A percentile compares a stretch with the other conserved stretches of the same genome.
Evolutionary conservation across 2,113 vertebrate species (phyloP).

Genomic region (Rostratula benghalensis): DNA sequence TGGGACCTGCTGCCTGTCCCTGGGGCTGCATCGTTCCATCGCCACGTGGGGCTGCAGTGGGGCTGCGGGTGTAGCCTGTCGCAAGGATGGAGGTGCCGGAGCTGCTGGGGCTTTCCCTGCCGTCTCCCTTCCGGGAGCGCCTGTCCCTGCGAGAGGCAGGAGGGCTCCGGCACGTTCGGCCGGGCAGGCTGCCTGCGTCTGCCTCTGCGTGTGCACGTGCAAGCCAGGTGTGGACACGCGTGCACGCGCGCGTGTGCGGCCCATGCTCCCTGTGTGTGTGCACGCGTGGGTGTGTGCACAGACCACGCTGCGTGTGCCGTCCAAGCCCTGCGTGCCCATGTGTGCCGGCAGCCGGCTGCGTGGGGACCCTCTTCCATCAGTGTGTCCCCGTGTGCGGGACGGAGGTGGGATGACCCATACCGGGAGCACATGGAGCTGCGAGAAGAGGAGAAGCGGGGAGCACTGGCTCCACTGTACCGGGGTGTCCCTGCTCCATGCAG

Average conservation of each 20-base stretch:
- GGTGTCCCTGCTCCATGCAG: neutral
- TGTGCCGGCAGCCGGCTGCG: neutral
- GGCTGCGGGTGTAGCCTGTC: fast-evolving
- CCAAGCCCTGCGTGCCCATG: neutral
- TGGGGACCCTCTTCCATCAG: fast-evolving
- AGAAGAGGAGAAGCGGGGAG: too few species aligned
- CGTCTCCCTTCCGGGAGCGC: neutral
- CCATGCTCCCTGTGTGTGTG: fast-evolving
- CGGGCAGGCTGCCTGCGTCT: neutral
- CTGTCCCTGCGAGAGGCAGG: neutral
- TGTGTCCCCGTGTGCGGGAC: fast-evolving
- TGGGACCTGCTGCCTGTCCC: neutral
- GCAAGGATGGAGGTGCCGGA: neutral
- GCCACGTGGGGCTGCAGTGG: fast-evolving
- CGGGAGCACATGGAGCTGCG: fast-evolving
- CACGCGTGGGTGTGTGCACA: too few species aligned
- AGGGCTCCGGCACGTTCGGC: fast-evolving
- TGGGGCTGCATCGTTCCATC: fast-evolving
- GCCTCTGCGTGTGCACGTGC: neutral
- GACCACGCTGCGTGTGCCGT: fast-evolving
- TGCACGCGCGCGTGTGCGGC: neutral
- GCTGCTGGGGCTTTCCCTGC: neutral
- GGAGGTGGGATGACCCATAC: neutral
- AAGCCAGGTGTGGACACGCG: neutral
- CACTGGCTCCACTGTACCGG: fast-evolving